Percentiles rank a stretch among this genome's conserved stretches.
Evolutionary conservation across 2,888 invertebrate species (phyloP).

Genomic region (Hyalella azteca): DNA sequence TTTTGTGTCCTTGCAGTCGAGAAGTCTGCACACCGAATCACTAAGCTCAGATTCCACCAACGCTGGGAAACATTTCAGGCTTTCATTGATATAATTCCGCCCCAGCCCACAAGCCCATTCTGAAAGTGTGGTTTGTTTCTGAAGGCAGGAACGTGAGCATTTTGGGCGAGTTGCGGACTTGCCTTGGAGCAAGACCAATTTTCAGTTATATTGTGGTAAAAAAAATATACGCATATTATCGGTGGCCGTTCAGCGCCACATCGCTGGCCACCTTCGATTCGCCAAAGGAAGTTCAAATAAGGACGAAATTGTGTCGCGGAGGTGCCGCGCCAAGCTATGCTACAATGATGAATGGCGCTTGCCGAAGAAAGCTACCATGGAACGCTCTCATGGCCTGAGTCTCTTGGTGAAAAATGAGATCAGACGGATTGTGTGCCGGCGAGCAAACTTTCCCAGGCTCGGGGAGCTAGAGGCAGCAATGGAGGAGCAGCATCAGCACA

Average conservation of each 20-base stretch:
- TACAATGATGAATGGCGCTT: slow-evolving; percentile 17
- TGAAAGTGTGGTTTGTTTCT: no score
- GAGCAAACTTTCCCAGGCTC: slow-evolving; percentile 10
- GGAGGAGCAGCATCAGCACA: not conserved
- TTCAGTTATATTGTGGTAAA: no score
- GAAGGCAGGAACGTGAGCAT: not conserved
- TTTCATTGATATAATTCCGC: no score
- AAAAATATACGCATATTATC: no score
- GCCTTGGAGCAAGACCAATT: not conserved
- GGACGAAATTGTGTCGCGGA: slow-evolving; percentile 9
- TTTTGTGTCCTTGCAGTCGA: no score
- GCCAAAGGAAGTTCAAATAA: no score
- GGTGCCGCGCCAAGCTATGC: not conserved
- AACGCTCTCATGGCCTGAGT: slow-evolving; percentile 15
- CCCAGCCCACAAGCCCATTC: no score
- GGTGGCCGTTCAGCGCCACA: no score
- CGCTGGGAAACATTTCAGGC: no score
- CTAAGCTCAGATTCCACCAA: no score
- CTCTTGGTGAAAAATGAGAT: slow-evolving; percentile 26
- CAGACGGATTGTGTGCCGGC: not conserved
- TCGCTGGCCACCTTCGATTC: no score
- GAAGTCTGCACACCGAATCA: no score
- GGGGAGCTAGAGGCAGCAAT: not conserved
- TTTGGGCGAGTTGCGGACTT: not conserved
- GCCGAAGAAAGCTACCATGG: slow-evolving; percentile 13